phyloP scores from a whole-genome alignment of 2,113 vertebrate genomes.

The Lasiurus borealis region DNA sequence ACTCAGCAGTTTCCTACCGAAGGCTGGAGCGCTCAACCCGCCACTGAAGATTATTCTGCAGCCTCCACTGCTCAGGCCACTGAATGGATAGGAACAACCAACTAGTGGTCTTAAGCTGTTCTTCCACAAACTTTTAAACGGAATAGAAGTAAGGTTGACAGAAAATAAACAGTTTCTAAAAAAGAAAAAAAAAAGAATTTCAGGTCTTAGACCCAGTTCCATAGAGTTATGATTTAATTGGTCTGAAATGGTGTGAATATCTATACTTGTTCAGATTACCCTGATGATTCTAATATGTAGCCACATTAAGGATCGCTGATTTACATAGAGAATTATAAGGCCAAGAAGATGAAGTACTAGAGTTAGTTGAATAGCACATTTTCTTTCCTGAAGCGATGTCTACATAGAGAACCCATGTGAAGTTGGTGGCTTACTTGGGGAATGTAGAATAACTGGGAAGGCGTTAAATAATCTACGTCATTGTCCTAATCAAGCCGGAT shows the following conservation, averaged over 20 bases:
- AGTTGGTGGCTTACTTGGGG: neutral
- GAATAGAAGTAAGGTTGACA: neutral
- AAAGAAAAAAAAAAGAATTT: neutral
- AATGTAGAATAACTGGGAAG: neutral
- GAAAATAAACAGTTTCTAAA: neutral
- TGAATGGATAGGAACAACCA: neutral
- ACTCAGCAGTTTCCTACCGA: neutral
- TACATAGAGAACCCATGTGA: neutral
- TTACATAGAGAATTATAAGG: neutral
- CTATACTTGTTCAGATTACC: neutral
- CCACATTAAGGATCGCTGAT: neutral
- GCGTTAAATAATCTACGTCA: neutral
- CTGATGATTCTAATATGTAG: neutral
- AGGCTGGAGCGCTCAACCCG: too few relatives aligned
- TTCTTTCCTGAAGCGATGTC: neutral
- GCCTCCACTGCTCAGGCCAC: neutral
- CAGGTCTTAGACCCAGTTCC: neutral
- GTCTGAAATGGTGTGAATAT: neutral
- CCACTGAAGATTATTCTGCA: neutral
- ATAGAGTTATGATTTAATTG: neutral
- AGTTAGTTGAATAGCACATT: neutral
- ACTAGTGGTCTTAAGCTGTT: neutral
- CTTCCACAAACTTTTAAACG: neutral
- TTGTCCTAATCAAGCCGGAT: neutral
- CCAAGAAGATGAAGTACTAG: neutral